These are phyloP conservation scores for Watsonalla binaria DNA, from an alignment of 2,888 invertebrate genomes.

Conservation along the genomic window DNA sequence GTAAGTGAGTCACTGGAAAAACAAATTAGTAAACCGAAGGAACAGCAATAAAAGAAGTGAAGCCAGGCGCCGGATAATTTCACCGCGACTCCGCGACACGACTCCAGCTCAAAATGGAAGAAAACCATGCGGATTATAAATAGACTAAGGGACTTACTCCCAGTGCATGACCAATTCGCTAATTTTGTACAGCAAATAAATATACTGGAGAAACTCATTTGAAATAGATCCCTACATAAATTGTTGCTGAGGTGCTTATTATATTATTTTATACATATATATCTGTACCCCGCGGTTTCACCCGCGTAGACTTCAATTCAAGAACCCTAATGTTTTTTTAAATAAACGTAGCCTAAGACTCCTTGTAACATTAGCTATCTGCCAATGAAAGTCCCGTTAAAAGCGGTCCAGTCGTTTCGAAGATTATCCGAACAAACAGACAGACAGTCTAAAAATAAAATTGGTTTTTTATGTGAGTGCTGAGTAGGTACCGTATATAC, in stretches of 20 bases:
- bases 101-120: conserved; percentile 58
- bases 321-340: too few species aligned
- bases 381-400: too few species aligned
- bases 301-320: too few species aligned
- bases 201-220: conserved; percentile 11
- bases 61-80: conserved; percentile 71
- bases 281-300: too few species aligned
- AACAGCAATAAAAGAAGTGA: conserved; percentile 58
- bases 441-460: too few species aligned
- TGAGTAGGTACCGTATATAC: too few species aligned
- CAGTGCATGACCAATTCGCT: conserved; percentile 68
- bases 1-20: conserved; percentile 67
- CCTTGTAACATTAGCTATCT: too few species aligned
- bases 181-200: conserved; percentile 50
- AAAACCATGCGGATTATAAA: conserved; percentile 57
- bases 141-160: conserved; percentile 58
- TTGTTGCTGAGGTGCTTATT: conserved; percentile 2
- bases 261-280: too few species aligned
- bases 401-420: too few species aligned
- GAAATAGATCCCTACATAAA: conserved; percentile 27
- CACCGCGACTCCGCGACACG: conserved; percentile 44
- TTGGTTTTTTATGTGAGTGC: too few species aligned
- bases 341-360: too few species aligned
- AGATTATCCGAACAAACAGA: too few species aligned
- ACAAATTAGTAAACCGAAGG: conserved; percentile 46